Evolutionary conservation across 1,140 invertebrate genomes (phyloP), one percentile per base, ranked within the genome.

Genomic region (Micrasema minimum): DNA sequence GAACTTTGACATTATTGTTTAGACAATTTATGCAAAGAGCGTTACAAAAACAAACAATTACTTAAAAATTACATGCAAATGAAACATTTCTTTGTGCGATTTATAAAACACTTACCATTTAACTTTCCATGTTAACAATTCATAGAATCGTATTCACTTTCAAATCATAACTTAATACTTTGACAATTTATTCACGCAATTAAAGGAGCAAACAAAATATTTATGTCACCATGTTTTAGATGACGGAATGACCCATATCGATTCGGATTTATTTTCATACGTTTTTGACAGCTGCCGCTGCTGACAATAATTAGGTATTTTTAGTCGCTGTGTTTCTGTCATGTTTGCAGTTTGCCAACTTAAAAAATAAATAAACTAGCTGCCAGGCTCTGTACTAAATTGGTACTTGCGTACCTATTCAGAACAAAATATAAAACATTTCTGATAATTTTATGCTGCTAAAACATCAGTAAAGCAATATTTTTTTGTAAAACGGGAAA

Each of bases 251-350:
- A 41, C 38, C 22, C 51, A 67, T 67, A 67, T 67, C 35, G 65
- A 67, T 67, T 67, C 62, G 11, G 37, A 7, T 31, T 31, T 38
- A 59, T 64, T 64, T 46, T 48, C 35, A 67, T 67, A 37, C 65
- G 50, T 55, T 43, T 67, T 23, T 67, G 65, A 67, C 65, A 67
- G 65, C 65, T 67, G 18, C 37, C 45, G 55, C 65, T 55, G 65
- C 65, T 67, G 18, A 51, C 45, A 38, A 59, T 11, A 59, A n/a
- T 57, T 4, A 45, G 12, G 9, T 53, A 31, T 31, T 31, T 31
- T 31, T 31, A 31, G 26, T 31, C 26, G 26, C 26, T 31, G 26
- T 31, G 26, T 53, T 11, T 12, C 12, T 5, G 12, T 31, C 12
- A 12, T 53, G n/a, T 53, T 26, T 53, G 11, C 3, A 26, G 23